A percentile compares a stretch with the other conserved stretches of the same genome.
Conservation (phyloP, 2,888 invertebrate species). For the Meandrusa payeni region DNA sequence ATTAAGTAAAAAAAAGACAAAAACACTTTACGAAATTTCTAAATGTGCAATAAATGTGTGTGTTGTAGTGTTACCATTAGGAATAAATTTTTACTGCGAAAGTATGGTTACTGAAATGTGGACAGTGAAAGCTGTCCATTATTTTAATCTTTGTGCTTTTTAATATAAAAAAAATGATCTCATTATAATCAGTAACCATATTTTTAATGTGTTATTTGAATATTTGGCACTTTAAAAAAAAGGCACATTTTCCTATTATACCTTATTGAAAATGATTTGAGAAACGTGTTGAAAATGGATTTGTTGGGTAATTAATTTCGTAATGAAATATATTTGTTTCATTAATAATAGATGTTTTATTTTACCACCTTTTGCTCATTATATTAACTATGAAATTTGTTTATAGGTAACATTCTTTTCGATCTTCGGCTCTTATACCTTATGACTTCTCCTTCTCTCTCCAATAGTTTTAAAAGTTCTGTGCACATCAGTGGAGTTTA, state of each 20-base stretch:
- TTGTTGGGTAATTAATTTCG: slow-evolving; percentile 82
- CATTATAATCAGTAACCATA: slow-evolving; percentile 60
- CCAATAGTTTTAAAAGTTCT: too few relatives aligned
- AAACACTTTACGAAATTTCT: slow-evolving; percentile 80
- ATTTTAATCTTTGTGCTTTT: slow-evolving; percentile 34
- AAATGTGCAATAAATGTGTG: slow-evolving; percentile 82
- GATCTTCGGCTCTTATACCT: too few relatives aligned
- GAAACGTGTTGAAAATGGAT: slow-evolving; percentile 80
- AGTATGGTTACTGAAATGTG: slow-evolving; percentile 44
- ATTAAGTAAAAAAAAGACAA: slow-evolving; percentile 78
- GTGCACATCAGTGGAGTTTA: too few relatives aligned
- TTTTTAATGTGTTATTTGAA: slow-evolving; percentile 66
- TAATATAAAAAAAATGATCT: slow-evolving; percentile 62
- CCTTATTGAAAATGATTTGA: slow-evolving; percentile 73
- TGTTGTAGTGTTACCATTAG: slow-evolving; percentile 81
- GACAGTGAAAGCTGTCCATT: slow-evolving; percentile 31
- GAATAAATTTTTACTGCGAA: slow-evolving; percentile 66
- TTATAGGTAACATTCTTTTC: too few relatives aligned
- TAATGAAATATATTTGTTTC: slow-evolving; percentile 82
- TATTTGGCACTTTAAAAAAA: slow-evolving; percentile 78
- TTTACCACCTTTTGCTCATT: slow-evolving; percentile 29
- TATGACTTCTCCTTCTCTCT: too few relatives aligned
- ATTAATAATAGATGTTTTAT: slow-evolving; percentile 65
- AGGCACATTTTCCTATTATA: slow-evolving; percentile 78
- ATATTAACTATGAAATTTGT: too few relatives aligned